phyloP scores from a whole-genome alignment of 37 sponge, comb jelly and placozoan species.

The Ianthella basta region DNA sequence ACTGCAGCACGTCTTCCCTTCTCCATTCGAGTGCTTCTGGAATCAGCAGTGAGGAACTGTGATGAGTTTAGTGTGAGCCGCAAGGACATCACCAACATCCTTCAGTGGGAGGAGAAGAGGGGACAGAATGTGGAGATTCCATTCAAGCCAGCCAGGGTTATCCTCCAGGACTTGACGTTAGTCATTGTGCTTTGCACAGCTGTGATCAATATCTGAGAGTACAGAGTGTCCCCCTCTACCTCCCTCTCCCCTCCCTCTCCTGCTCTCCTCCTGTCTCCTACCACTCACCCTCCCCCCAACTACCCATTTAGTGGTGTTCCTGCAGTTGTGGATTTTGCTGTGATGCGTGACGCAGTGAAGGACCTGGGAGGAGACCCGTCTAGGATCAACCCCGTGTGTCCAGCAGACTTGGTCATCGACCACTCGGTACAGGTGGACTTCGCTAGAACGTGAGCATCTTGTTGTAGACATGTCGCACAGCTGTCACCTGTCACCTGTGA shows the following conservation, averaged over 20 bases:
- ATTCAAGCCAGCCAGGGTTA: conserved; percentile 85
- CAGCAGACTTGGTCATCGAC: conserved; percentile 94
- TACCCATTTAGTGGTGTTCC: conserved; percentile 79
- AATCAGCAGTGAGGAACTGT: conserved; percentile 86
- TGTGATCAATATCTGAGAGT: not conserved
- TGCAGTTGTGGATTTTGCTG: conserved; percentile 94
- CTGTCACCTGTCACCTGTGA: too few species aligned
- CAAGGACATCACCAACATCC: conserved; percentile 66
- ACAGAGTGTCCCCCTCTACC: not conserved
- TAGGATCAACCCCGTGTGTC: conserved; percentile 86
- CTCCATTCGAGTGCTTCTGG: conserved; percentile 84
- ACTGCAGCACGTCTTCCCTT: conserved; percentile 68
- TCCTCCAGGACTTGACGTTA: conserved; percentile 91
- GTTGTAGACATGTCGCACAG: too few species aligned
- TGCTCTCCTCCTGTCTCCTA: not conserved
- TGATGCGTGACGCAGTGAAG: conserved; percentile 92
- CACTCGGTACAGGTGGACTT: conserved; percentile 90
- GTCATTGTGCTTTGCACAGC: conserved; percentile 6
- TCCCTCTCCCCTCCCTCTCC: not conserved
- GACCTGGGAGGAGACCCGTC: conserved; percentile 82
- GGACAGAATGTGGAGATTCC: conserved; percentile 77
- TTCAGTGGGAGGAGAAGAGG: conserved; percentile 80
- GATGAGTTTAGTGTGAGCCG: conserved; percentile 70
- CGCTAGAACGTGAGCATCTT: conserved; percentile 57
- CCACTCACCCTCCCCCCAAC: not conserved